These are phyloP conservation scores for Sipunculus nudus DNA, from an alignment of 2,888 invertebrate species.

Conservation along the genomic window DNA sequence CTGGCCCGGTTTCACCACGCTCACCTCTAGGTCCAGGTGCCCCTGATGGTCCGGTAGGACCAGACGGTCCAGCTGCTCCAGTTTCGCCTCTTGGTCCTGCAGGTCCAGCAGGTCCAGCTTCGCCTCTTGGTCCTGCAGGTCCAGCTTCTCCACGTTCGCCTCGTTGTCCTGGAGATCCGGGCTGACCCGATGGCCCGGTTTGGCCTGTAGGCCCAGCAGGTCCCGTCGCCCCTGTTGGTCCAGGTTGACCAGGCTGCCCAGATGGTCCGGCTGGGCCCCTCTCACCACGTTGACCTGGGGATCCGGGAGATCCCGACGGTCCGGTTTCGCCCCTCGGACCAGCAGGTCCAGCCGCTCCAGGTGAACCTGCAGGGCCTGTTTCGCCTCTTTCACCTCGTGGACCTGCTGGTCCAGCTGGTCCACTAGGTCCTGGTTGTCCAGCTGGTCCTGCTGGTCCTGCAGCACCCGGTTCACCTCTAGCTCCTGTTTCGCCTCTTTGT, in stretches of 20 bases:
- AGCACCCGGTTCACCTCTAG: neutral
- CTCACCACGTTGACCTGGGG: slow-evolving; percentile 8
- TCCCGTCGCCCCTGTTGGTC: slow-evolving; percentile 9
- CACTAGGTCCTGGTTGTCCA: slow-evolving; percentile 31
- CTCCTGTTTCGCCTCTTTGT: slow-evolving; percentile 6
- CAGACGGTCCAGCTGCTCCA: slow-evolving; percentile 23
- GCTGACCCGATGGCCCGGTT: neutral
- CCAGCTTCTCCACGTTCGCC: slow-evolving; percentile 1
- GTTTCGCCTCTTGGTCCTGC: slow-evolving; percentile 27
- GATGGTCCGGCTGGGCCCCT: slow-evolving; percentile 2
- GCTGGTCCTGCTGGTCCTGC: slow-evolving; percentile 24
- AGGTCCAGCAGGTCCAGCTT: slow-evolving; percentile 24
- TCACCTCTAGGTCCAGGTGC: neutral
- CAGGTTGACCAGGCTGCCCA: slow-evolving; percentile 10
- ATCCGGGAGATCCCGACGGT: slow-evolving; percentile 1
- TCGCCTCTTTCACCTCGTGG: too few species aligned
- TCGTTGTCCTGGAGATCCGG: neutral
- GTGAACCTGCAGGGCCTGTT: neutral
- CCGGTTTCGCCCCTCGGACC: neutral
- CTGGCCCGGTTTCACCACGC: neutral
- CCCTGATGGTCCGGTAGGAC: slow-evolving; percentile 19
- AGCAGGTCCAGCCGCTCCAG: slow-evolving; percentile 1
- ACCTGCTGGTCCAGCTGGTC: too few species aligned
- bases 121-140: slow-evolving; percentile 7
- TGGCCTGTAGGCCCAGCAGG: neutral